These are phyloP conservation scores for Asteroscopus sphinx DNA, from an alignment of 2,888 invertebrate species.

Conservation along the genomic window DNA sequence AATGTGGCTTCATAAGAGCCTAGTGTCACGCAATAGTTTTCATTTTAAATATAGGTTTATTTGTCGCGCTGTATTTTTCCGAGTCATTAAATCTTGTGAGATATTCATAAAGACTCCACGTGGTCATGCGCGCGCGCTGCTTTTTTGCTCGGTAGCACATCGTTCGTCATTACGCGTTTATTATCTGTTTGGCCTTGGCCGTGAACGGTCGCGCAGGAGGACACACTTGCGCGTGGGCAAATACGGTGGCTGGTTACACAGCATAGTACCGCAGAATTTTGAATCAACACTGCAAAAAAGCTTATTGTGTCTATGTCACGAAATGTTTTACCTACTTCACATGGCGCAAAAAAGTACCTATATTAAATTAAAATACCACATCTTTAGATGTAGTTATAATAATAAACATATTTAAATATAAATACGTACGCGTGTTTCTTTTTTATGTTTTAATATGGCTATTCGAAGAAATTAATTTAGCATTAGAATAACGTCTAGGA, in stretches of 20 bases:
- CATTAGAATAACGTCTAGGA: conserved; percentile 28
- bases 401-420: conserved; percentile 44
- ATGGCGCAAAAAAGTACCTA: conserved; percentile 51
- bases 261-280: conserved; percentile 67
- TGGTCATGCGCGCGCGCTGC: conserved; percentile 75
- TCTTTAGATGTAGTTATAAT: conserved; percentile 48
- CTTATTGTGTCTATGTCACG: conserved; percentile 62
- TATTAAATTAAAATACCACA: conserved; percentile 59
- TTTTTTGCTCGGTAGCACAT: conserved; percentile 80
- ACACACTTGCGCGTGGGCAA: conserved; percentile 76
- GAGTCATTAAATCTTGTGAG: conserved; percentile 81
- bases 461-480: conserved; percentile 39
- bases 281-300: conserved; percentile 64
- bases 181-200: conserved; percentile 88
- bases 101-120: conserved; percentile 80
- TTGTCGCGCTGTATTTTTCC: conserved; percentile 80
- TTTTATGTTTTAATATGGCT: conserved; percentile 31
- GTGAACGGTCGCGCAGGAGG: conserved; percentile 84
- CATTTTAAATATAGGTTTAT: conserved; percentile 66
- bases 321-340: conserved; percentile 57
- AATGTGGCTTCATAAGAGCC: conserved; percentile 32
- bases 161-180: conserved; percentile 85
- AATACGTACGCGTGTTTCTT: conserved; percentile 19
- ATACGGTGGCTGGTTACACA: conserved; percentile 66
- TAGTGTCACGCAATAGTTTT: conserved; percentile 67